Base-by-base conservation (phyloP, 2,797 vertebrate genomes). In the Spizella passerina region DNA sequence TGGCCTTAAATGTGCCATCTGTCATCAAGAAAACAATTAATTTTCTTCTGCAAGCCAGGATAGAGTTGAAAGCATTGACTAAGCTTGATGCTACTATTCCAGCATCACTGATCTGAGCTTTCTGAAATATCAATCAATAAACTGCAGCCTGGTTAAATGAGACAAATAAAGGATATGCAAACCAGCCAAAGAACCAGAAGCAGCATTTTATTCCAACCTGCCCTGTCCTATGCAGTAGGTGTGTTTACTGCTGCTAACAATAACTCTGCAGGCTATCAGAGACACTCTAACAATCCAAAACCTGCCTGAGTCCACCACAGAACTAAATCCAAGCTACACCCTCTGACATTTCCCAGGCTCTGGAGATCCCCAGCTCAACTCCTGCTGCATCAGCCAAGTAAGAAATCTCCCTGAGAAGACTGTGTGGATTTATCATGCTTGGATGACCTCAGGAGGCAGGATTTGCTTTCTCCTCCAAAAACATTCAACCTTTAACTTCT, bases 391-490 rank as follows among this genome's bases (percentile, higher is more conserved):
- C 26, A 85, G 82, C 72, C 72, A 86, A 87, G 65, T 26, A 61
- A 64, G 34, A 73, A 93, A 85, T 34, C 57, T 73, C 53, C n/a
- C 89, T 64, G 56, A 75, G 68, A 80, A 77, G 27, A 87, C 1
- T 30, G 19, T 17, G 34, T 57, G 64, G 84, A 83, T 94, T 93
- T 86, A 92, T 80, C 14, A 3, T 38, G 47, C 87, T 90, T 88
- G 85, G 85, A 93, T 69, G 76, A 93, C 79, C 79, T 92, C 72
- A 68, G 53, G 46, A 91, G 50, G 61, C 85, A 83, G 24, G 16
- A 85, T 94, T 86, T 91, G 84, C 72, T 85, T 92, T 90, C 82
- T 93, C 66, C 79, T 92, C 86, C 57, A 53, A 77, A 90, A 49
- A 78, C 9, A 52, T 82, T 24, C 78, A 92, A 89, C 79, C 87